Percentiles rank a stretch among this genome's conserved stretches.
Evolutionary conservation across 2,113 vertebrate genomes (phyloP).

Genomic region (Cyprinodon brontotheroides): DNA sequence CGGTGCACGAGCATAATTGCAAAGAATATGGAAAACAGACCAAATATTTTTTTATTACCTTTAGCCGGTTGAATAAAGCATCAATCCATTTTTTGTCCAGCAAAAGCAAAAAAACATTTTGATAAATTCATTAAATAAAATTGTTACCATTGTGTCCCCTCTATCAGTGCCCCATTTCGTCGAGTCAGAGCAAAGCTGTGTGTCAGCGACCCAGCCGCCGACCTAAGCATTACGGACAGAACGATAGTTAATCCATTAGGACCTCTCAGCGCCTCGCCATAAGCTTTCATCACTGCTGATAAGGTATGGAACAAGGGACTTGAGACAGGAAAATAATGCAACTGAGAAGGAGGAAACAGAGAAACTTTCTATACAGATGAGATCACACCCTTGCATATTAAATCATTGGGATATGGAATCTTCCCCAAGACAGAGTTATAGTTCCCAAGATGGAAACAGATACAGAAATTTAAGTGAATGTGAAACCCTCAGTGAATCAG

Average conservation of each 20-base stretch:
- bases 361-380: no score
- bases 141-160: neutral
- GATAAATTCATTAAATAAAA: neutral
- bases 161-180: conserved; percentile 14
- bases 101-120: neutral
- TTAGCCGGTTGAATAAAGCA: conserved; percentile 3
- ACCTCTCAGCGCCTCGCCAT: conserved; percentile 61
- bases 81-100: neutral
- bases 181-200: conserved; percentile 36
- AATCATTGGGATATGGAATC: conserved; percentile 16
- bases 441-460: neutral
- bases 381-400: neutral
- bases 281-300: conserved; percentile 62
- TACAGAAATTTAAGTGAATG: conserved; percentile 25
- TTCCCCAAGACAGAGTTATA: conserved; percentile 25
- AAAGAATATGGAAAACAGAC: conserved; percentile 19
- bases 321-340: conserved; percentile 19
- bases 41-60: conserved; percentile 11
- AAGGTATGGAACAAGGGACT: conserved; percentile 43
- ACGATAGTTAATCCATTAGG: conserved; percentile 68
- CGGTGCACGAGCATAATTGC: conserved; percentile 32
- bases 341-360: conserved; percentile 20
- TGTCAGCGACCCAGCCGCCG: conserved; percentile 47
- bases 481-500: conserved; percentile 9
- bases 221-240: conserved; percentile 63